Percentiles rank a stretch among this genome's conserved stretches.
These are phyloP conservation scores for Eptatretus burgeri DNA, from an alignment of 2,113 vertebrate species.

Conservation along the genomic window DNA sequence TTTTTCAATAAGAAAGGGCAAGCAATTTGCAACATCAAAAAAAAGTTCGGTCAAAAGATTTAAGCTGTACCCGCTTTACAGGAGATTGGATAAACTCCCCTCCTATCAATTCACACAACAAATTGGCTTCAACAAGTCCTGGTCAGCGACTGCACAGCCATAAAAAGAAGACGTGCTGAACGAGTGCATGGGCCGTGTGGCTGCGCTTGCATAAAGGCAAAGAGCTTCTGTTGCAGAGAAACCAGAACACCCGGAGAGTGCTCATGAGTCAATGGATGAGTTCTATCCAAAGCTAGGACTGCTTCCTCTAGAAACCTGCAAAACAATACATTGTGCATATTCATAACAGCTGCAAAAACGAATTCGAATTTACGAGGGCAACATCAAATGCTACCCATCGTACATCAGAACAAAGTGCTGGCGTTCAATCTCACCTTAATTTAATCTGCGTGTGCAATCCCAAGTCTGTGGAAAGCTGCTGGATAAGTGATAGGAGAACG, in stretches of 20 bases:
- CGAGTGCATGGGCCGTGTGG: slow-evolving; percentile 42
- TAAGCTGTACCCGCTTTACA: no score
- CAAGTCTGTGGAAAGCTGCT: slow-evolving; percentile 79
- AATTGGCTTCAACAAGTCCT: slow-evolving; percentile 30
- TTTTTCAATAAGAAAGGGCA: no score
- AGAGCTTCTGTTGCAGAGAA: slow-evolving; percentile 68
- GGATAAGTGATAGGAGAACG: slow-evolving; percentile 83
- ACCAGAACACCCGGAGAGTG: slow-evolving; percentile 69
- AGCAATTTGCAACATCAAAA: no score
- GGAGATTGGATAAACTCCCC: no score
- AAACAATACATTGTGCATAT: neutral
- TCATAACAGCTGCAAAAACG: neutral
- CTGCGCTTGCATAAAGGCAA: slow-evolving; percentile 62
- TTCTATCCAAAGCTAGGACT: slow-evolving; percentile 74
- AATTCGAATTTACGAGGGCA: neutral
- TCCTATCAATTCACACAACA: no score
- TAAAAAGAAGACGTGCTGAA: slow-evolving; percentile 52
- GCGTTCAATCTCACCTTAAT: slow-evolving; percentile 32
- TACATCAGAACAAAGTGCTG: neutral
- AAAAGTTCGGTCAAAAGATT: no score
- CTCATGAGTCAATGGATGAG: slow-evolving; percentile 67
- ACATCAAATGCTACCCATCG: neutral
- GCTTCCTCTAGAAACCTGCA: slow-evolving; percentile 77
- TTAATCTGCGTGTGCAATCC: slow-evolving; percentile 67
- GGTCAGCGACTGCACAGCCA: slow-evolving; percentile 76